Percentiles rank a stretch among this genome's conserved stretches.
These are phyloP conservation scores for Monopterus albus DNA, from an alignment of 2,113 vertebrate species.

Conservation along the genomic window DNA sequence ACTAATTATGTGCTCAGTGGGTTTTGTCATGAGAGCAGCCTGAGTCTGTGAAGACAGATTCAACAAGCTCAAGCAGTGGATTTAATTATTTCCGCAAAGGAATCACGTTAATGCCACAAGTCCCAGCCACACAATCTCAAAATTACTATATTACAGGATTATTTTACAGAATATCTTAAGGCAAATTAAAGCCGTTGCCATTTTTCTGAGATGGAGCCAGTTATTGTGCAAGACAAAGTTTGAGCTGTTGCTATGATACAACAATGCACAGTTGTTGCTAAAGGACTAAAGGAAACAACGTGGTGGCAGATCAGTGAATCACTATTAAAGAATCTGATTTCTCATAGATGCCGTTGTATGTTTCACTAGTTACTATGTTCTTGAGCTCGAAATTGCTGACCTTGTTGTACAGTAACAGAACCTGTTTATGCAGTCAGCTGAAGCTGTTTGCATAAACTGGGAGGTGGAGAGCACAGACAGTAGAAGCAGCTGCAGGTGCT, in stretches of 20 bases:
- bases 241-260: not conserved
- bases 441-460: too few relatives aligned
- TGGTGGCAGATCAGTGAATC: too few relatives aligned
- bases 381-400: too few relatives aligned
- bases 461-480: too few relatives aligned
- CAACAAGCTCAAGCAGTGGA: not conserved
- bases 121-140: not conserved
- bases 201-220: not conserved
- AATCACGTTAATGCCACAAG: not conserved
- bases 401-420: not conserved
- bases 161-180: conserved; percentile 1
- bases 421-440: too few relatives aligned
- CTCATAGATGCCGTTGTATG: too few relatives aligned
- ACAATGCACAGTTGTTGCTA: too few relatives aligned
- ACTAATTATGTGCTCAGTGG: not conserved
- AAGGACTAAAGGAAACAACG: too few relatives aligned
- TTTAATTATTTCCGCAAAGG: not conserved
- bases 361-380: too few relatives aligned
- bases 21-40: not conserved
- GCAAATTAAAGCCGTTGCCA: not conserved
- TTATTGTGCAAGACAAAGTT: not conserved
- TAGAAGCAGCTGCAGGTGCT: too few relatives aligned
- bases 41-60: conserved; percentile 5
- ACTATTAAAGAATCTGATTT: too few relatives aligned
- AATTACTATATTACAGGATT: conserved; percentile 7